phyloP scores from a whole-genome alignment of 2,888 invertebrate species.

The Apodemia hepburni region DNA sequence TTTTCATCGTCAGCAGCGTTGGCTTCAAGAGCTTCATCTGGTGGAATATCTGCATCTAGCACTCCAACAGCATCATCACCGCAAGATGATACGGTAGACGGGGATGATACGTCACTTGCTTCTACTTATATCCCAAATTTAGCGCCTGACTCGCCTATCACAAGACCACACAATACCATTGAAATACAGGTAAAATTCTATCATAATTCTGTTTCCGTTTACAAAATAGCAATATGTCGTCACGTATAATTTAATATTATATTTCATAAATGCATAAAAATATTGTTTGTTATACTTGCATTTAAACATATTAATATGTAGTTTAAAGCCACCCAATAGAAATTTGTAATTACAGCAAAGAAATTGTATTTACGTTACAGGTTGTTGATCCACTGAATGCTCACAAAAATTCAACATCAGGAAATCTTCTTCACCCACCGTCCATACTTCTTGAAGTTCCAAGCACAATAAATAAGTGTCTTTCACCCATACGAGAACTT shows the following conservation, averaged over 20 bases:
- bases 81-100: conserved; percentile 85
- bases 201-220: background rate
- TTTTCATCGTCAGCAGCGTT: conserved; percentile 84
- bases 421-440: conserved; percentile 85
- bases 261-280: no score
- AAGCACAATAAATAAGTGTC: conserved; percentile 86
- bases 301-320: no score
- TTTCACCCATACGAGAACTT: conserved; percentile 89
- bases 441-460: conserved; percentile 89
- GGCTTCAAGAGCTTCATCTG: conserved; percentile 80
- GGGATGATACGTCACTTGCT: conserved; percentile 86
- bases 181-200: conserved; percentile 59
- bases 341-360: conserved; percentile 16
- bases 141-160: conserved; percentile 83
- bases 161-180: conserved; percentile 66
- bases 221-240: background rate
- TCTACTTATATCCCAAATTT: conserved; percentile 80
- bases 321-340: background rate
- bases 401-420: conserved; percentile 78
- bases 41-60: conserved; percentile 83
- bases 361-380: conserved; percentile 39
- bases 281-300: no score
- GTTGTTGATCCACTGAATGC: conserved; percentile 85
- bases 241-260: no score
- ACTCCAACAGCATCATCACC: conserved; percentile 88